phyloP scores from a whole-genome alignment of 2,888 invertebrate genomes.

The Crioceris asparagi region DNA sequence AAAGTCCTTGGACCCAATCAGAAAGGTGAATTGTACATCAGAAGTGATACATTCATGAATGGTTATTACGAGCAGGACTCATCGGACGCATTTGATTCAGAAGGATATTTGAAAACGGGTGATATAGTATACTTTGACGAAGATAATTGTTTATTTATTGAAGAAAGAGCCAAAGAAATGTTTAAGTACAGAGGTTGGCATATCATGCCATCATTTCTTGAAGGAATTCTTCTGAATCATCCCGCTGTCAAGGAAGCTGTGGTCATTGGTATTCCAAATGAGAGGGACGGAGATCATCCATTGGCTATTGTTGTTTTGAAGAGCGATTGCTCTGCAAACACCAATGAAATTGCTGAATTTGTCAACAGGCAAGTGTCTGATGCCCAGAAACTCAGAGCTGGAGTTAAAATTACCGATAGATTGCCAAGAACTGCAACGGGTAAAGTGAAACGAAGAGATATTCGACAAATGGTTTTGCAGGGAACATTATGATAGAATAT shows the following conservation, averaged over 20 bases:
- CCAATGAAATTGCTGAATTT: constrained; percentile 34
- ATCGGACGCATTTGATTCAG: constrained; percentile 33
- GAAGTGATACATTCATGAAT: constrained; percentile 30
- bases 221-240: constrained; percentile 56
- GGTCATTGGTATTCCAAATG: constrained; percentile 57
- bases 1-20: constrained; percentile 38
- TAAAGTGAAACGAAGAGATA: constrained; percentile 8
- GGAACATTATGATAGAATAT: no score
- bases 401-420: constrained; percentile 12
- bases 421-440: constrained; percentile 12
- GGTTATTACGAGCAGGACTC: constrained; percentile 41
- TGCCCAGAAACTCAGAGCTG: constrained; percentile 12
- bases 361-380: constrained; percentile 12
- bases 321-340: constrained; percentile 24
- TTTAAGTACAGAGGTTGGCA: constrained; percentile 41
- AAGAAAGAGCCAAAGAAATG: constrained; percentile 39
- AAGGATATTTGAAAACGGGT: constrained; percentile 41
- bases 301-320: constrained; percentile 15
- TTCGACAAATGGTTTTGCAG: not conserved
- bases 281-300: constrained; percentile 60
- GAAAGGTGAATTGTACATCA: constrained; percentile 43
- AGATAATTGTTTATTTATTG: constrained; percentile 36
- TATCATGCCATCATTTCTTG: constrained; percentile 69
- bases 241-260: constrained; percentile 65
- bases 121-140: constrained; percentile 41